Evolutionary conservation across 23 tunicate genomes (phyloP).

Genomic region (Corella eumyota): DNA sequence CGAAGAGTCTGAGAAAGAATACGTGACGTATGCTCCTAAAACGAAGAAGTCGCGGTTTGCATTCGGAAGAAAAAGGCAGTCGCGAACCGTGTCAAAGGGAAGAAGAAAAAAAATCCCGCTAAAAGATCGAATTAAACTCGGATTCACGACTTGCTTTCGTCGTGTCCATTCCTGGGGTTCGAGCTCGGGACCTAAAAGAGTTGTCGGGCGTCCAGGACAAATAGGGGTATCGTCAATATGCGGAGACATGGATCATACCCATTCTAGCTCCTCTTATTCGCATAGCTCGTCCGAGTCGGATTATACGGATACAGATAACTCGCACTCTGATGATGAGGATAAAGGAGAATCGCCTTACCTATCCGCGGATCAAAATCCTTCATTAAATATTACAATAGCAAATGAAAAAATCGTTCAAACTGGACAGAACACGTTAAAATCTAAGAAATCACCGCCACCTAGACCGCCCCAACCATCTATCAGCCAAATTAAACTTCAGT

Average conservation of each 20-base stretch:
- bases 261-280: neutral
- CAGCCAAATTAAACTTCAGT: constrained; percentile 1
- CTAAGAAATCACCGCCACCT: constrained; percentile 38
- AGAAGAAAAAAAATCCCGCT: no score
- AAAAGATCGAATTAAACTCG: neutral
- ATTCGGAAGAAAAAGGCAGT: no score
- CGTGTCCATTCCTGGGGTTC: no score
- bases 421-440: neutral
- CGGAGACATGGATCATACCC: no score
- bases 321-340: neutral
- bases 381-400: neutral
- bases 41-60: no score
- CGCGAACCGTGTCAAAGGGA: no score
- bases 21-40: no score
- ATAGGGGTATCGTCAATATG: constrained; percentile 14
- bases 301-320: constrained; percentile 3
- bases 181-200: constrained; percentile 14
- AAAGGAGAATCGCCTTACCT: neutral
- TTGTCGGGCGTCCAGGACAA: constrained; percentile 17
- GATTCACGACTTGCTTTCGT: no score
- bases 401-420: neutral
- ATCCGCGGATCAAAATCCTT: neutral
- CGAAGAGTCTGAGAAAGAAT: no score
- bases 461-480: constrained; percentile 62
- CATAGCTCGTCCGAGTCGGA: neutral